Base-by-base conservation (phyloP, 2,113 vertebrate species). In the Corydoras maculifer region DNA sequence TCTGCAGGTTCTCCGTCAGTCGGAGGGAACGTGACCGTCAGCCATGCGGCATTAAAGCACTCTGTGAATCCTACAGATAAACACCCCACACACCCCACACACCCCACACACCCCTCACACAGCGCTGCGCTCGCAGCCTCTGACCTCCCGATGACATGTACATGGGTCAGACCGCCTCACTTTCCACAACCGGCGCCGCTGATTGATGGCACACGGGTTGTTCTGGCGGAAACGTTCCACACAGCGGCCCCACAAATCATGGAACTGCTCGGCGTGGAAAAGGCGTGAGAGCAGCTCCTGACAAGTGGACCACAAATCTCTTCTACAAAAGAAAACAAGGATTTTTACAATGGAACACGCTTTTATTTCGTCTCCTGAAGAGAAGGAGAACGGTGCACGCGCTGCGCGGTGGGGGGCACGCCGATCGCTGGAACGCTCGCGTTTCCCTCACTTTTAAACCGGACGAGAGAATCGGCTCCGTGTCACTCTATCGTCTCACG, bases 111-210 rank as follows among this genome's bases (percentile, higher is more conserved):
- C 54, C 54, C 15, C 15, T 7, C 54, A 57, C 13, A 13, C 54
- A 57, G 15, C 54, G 15, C 54, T 57, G 54, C 54, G n/a, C 54
- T 57, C 54, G 35, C 35, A 43, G 35, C 35, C 35, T 43, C 14
- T 57, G 54, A 7, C 54, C 54, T 57, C 30, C 68, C 71, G 72
- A 79, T 65, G 73, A 76, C 64, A 63, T 79, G 80, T 73, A 79
- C 75, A 68, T 68, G 59, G 60, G 73, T 72, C 75, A 73, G 68
- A 65, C 55, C 18, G 48, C 61, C 72, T n/a, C 54, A 57, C 54
- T n/a, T 7, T 57, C n/a, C 54, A 57, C 54, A 57, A 0, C 15
- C 14, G 15, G 14, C 54, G 15, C 14, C 9, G n/a, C 12, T 57
- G 54, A 57, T 57, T 57, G 54, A 57, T 57, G 54, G 12, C 14